Conservation (phyloP, 2,888 invertebrate genomes). For the Nomada hirtipes region DNA sequence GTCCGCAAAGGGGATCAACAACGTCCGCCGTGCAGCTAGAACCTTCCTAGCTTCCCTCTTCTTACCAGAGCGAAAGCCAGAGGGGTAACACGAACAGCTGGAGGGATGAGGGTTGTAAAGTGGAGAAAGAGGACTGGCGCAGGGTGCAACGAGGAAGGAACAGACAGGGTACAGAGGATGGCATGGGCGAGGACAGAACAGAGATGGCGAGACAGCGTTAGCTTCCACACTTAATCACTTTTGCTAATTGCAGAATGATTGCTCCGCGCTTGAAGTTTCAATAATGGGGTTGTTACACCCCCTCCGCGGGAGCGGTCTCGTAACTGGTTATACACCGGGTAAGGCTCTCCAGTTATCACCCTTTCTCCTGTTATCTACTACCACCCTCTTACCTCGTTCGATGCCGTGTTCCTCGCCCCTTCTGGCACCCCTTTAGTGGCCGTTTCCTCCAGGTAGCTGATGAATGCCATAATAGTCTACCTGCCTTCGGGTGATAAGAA, state of each 20-base stretch:
- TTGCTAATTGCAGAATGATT: constrained; percentile 82
- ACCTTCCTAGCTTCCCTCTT: neutral
- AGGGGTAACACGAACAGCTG: neutral
- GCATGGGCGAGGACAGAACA: neutral
- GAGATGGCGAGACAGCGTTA: constrained; percentile 58
- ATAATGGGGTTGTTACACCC: constrained; percentile 80
- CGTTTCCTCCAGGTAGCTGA: constrained; percentile 66
- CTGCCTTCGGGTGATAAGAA: constrained; percentile 75
- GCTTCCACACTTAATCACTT: constrained; percentile 80
- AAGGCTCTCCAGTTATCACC: constrained; percentile 58
- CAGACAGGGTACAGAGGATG: neutral
- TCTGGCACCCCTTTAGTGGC: neutral
- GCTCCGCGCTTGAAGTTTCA: constrained; percentile 80
- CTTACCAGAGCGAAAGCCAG: neutral
- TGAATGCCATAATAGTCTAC: constrained; percentile 75
- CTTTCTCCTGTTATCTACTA: constrained; percentile 55
- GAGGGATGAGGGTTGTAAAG: neutral
- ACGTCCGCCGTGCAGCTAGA: constrained; percentile 6
- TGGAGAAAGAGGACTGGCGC: neutral
- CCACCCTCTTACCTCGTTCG: constrained; percentile 24
- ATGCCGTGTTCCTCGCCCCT: neutral
- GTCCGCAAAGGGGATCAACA: constrained; percentile 35
- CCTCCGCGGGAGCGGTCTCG: constrained; percentile 42
- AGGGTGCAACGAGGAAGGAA: neutral
- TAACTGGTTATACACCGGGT: constrained; percentile 65